These are phyloP conservation scores for Camponotus pennsylvanicus DNA, from an alignment of 1,140 invertebrate genomes.

Conservation along the genomic window DNA sequence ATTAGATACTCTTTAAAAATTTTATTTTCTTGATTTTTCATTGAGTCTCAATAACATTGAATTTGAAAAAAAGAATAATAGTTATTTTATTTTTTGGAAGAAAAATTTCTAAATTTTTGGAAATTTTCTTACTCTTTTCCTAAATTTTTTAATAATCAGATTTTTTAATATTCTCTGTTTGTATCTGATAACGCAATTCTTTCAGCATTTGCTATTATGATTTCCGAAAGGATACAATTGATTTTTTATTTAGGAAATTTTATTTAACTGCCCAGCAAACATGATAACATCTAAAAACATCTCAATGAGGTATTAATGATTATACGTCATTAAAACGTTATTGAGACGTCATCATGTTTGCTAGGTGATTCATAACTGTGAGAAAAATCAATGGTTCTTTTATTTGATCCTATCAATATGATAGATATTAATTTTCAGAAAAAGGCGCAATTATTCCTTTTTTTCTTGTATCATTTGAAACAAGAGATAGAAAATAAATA, in stretches of 20 bases:
- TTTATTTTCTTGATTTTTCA: not conserved
- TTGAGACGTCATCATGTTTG: too few relatives aligned
- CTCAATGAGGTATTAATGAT: too few relatives aligned
- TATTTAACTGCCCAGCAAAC: not conserved
- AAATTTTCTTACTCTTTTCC: not conserved
- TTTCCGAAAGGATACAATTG: too few relatives aligned
- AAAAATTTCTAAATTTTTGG: not conserved
- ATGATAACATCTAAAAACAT: too few relatives aligned
- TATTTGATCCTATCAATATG: constrained; percentile 1
- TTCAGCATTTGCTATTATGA: too few relatives aligned
- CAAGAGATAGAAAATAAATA: not conserved
- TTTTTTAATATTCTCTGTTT: not conserved
- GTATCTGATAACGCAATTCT: too few relatives aligned
- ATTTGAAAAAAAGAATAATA: not conserved
- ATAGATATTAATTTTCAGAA: constrained; percentile 19
- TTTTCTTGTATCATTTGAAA: not conserved
- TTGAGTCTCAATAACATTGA: not conserved
- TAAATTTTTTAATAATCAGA: not conserved
- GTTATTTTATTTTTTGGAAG: not conserved
- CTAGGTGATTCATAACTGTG: not conserved
- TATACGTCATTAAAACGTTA: too few relatives aligned
- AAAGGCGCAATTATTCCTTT: not conserved
- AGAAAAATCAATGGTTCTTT: not conserved
- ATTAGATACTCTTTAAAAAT: not conserved
- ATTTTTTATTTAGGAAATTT: not conserved